These are phyloP conservation scores for Oligia fasciuncula DNA, from an alignment of 2,888 invertebrate species.

Conservation along the genomic window DNA sequence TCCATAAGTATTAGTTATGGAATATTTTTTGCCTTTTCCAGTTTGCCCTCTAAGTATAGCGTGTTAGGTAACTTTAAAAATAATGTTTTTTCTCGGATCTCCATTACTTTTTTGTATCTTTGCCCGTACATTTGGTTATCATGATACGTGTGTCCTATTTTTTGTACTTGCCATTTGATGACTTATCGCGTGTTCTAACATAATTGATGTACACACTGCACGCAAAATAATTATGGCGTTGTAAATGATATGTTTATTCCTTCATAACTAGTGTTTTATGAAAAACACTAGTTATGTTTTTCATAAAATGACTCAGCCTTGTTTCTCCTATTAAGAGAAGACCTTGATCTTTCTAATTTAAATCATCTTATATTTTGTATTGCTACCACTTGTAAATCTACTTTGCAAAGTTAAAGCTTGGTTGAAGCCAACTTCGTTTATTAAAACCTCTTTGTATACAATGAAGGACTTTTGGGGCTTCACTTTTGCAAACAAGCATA, in stretches of 20 bases:
- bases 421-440: constrained; percentile 33
- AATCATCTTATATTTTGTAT: constrained; percentile 26
- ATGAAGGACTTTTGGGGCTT: constrained; percentile 41
- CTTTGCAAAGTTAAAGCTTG: constrained; percentile 34
- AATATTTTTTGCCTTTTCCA: constrained; percentile 2
- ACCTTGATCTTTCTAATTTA: constrained; percentile 44
- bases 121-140: constrained; percentile 27
- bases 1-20: not conserved
- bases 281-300: too few species aligned
- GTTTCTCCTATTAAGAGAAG: constrained; percentile 14
- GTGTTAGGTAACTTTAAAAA: constrained; percentile 20
- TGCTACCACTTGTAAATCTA: constrained; percentile 40
- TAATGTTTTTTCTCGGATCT: constrained; percentile 36
- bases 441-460: constrained; percentile 37
- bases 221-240: constrained; percentile 51
- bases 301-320: constrained; percentile 43
- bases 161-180: constrained; percentile 53
- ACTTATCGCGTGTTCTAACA: constrained; percentile 61
- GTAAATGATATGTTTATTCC: constrained; percentile 34
- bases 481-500: constrained; percentile 7
- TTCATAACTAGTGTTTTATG: constrained; percentile 12
- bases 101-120: constrained; percentile 47
- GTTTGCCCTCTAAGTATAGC: constrained; percentile 20
- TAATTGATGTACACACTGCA: constrained; percentile 49
- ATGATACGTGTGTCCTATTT: constrained; percentile 47